A percentile compares a stretch with the other conserved stretches of the same genome.
Conservation (phyloP, 1,140 invertebrate species). For the Meloidogyne hapla region DNA sequence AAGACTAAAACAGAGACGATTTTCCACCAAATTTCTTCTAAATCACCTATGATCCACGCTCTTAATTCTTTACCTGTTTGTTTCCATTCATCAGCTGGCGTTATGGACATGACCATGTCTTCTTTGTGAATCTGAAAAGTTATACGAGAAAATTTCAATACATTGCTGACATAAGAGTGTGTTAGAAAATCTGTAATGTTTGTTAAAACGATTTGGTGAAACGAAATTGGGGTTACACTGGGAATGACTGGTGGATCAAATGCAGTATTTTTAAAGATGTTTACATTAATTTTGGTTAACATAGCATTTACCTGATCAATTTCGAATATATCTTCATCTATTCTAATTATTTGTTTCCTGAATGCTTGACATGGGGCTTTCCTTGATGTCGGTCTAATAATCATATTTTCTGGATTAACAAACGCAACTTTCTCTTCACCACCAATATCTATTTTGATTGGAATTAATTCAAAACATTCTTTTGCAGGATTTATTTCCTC, state of each 20-base stretch:
- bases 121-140: neutral
- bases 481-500: constrained; percentile 12
- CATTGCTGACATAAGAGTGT: neutral
- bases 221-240: neutral
- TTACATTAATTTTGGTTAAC: neutral
- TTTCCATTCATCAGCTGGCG: neutral
- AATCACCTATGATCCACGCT: neutral
- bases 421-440: neutral
- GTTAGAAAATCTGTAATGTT: neutral
- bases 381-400: neutral
- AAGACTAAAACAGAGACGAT: neutral
- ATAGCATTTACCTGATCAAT: neutral
- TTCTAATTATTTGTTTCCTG: neutral
- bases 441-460: constrained; percentile 11
- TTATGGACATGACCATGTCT: neutral
- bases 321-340: neutral
- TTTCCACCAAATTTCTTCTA: neutral
- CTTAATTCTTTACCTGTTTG: neutral
- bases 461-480: neutral
- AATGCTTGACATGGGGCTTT: neutral
- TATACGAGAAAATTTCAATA: neutral
- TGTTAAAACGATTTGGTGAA: neutral
- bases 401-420: constrained; percentile 9
- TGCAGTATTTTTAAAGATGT: neutral
- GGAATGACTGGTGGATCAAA: neutral